These are phyloP conservation scores for Misgurnus anguillicaudatus DNA, from an alignment of 2,113 vertebrate species.

Conservation along the genomic window DNA sequence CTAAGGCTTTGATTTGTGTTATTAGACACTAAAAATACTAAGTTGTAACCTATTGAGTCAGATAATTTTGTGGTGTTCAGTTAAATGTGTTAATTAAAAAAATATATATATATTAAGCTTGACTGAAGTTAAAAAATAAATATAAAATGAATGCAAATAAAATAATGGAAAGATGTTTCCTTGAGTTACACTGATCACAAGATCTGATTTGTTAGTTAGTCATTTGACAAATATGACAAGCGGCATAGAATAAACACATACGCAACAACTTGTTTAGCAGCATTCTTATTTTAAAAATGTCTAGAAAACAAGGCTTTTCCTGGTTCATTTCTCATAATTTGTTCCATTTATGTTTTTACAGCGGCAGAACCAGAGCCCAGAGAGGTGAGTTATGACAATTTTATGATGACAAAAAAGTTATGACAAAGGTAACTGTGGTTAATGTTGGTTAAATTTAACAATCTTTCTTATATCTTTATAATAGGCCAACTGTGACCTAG, in stretches of 20 bases:
- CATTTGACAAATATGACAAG: too few species aligned
- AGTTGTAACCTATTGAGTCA: too few species aligned
- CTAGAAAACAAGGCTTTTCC: not conserved
- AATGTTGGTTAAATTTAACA: not conserved
- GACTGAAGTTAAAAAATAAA: too few species aligned
- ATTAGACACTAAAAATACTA: not conserved
- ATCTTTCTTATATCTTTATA: not conserved
- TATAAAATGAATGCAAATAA: not conserved
- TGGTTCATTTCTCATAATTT: not conserved
- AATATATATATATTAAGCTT: too few species aligned
- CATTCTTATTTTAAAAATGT: not conserved
- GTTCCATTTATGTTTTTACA: constrained; percentile 25
- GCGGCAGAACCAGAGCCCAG: not conserved
- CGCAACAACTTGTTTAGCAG: constrained; percentile 5
- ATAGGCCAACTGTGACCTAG: constrained; percentile 46
- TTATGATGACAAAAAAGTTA: not conserved
- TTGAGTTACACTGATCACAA: too few species aligned
- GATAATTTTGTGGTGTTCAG: too few species aligned
- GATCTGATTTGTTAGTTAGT: not conserved
- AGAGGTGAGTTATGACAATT: constrained; percentile 22
- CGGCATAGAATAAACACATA: not conserved
- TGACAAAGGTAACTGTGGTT: not conserved
- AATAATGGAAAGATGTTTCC: not conserved
- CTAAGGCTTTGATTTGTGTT: not conserved
- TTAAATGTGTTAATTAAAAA: too few species aligned